Evolutionary conservation across 2,888 invertebrate genomes (phyloP).

Genomic region (Ornithoptera alexandrae): DNA sequence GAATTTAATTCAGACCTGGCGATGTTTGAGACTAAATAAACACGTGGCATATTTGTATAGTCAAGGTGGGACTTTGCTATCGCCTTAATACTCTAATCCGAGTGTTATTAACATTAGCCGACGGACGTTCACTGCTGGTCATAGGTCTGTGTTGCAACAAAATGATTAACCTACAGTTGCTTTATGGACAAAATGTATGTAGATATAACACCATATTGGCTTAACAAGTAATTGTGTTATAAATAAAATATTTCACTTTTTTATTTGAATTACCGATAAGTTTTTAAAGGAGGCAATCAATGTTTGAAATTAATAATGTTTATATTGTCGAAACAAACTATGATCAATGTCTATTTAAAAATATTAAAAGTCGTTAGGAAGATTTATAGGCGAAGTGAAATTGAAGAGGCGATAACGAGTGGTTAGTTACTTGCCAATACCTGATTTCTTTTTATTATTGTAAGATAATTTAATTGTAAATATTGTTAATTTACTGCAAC

Average conservation of each 20-base stretch:
- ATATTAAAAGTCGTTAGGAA: not conserved
- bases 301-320: too few species aligned
- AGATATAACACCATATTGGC: too few species aligned
- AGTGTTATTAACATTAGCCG: not conserved
- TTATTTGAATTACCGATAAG: too few species aligned
- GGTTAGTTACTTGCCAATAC: conserved; percentile 14
- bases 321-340: too few species aligned
- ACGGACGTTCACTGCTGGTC: too few species aligned
- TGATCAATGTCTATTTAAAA: not conserved
- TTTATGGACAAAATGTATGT: too few species aligned
- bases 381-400: not conserved
- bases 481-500: conserved; percentile 54
- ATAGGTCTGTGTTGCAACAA: too few species aligned
- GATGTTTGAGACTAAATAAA: conserved; percentile 10
- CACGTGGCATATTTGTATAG: conserved; percentile 4
- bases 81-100: not conserved
- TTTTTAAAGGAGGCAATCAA: too few species aligned
- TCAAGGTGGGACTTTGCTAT: not conserved
- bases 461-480: conserved; percentile 48
- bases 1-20: not conserved
- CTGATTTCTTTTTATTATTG: conserved; percentile 23
- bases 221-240: too few species aligned
- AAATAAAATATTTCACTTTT: too few species aligned
- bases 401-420: conserved; percentile 2
- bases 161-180: too few species aligned